Base-by-base conservation (phyloP, 1,140 invertebrate species). In the Atta texana region DNA sequence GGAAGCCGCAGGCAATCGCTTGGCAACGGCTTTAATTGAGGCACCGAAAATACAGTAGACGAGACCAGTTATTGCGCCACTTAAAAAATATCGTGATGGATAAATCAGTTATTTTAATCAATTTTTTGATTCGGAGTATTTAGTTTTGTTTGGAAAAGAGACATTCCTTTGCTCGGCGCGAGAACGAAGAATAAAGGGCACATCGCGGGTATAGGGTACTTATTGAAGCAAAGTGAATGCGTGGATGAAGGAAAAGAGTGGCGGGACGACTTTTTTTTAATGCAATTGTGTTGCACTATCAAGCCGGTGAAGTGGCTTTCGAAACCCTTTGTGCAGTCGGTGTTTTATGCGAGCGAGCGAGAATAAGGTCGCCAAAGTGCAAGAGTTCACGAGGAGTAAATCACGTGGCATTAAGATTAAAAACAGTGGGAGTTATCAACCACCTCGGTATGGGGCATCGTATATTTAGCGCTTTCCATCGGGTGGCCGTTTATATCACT, bases 291-390 rank as follows among this genome's bases (percentile, higher is more conserved):
- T 84, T n/a, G 69, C 64, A 28, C 34, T 81, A 81, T 71, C 76
- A 44, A 39, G 66, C 55, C 55, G 44, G 71, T 75, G 69, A 75
- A 72, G 78, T 57, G 78, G 16, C 80, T 84, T 28, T 84, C 80
- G 80, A 84, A 61, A 59, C 55, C 80, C 57, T 84, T 84, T 84
- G 80, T 84, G 80, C 80, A 61, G 18, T 61, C 80, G 80, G 39
- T 39, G 80, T 75, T 84, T 84, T 84, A 84, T 74, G 80, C 69
- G 55, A 44, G 39, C 64, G 77, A 68, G 77, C 49, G 77, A 34
- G 77, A 31, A 84, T 84, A 84, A 84, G 69, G 80, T 84, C 80
- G 55, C 55, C 55, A 84, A 84, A 84, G 80, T 84, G 80, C 80
- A 84, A 75, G 80, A 75, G 80, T 84, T 84, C 80, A 84, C 55